Base-by-base conservation (phyloP, 2,797 vertebrate genomes). In the Characodon lateralis region DNA sequence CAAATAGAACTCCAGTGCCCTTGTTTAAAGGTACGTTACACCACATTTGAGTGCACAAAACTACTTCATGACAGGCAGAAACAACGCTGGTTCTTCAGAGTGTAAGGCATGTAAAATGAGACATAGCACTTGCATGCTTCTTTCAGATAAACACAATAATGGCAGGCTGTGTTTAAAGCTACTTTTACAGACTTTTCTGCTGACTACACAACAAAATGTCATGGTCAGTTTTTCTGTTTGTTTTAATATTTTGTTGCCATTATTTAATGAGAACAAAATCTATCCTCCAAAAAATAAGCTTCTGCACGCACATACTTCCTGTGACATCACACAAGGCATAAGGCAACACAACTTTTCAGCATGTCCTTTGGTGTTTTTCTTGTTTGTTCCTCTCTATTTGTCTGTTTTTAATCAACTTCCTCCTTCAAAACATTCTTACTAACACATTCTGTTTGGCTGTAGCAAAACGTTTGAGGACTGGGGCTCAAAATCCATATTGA, bases 11-110 rank as follows among this genome's bases (percentile, higher is more conserved):
- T 65, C 31, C 72, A 81, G 26, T 1, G 65, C 39, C 78, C 24
- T 48, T 26, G 66, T 72, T 86, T 94, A 91, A 90, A 92, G 84
- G 80, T 83, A 80, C 78, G 91, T 84, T 82, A 74, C 86, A 76
- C 68, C 51, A 69, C 65, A 76, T 89, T 71, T 85, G 65, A 66
- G 81, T 65, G 74, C 43, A 51, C 79, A 56, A 39, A 51, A 68
- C 79, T 79, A 66, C 48, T 66, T 50, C 0, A 28, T 58, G 75
- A 22, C 53, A 70, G 39, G 77, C 18, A 8, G 59, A 73, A 85
- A 84, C 35, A 78, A 35, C 58, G 70, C 55, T 20, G 18, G 76
- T 73, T 82, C 76, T 87, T 83, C 69, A n/a, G 65, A 75, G 88
- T 75, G 73, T 88, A 82, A 87, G 76, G 63, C 76, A 82, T 83